Evolutionary conservation across 2,797 vertebrate genomes (phyloP), one percentile per base, ranked within the genome.

Genomic region (Mionectes olivaceus): DNA sequence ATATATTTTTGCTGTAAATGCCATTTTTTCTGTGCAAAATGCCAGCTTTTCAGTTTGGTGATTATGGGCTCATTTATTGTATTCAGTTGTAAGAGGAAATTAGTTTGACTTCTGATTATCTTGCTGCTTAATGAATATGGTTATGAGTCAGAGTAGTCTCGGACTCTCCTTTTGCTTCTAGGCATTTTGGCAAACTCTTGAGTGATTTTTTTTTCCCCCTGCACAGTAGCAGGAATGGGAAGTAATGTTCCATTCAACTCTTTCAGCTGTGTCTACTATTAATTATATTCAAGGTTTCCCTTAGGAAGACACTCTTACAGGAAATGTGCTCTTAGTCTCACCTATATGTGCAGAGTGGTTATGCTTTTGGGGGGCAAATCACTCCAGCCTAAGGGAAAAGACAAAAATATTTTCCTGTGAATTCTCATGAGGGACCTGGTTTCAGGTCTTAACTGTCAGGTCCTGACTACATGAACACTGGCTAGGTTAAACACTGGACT

Each of bases 231-330:
- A 95, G 87, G 79, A 95, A 91, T 95, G 83, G 91, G 94, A 96
- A 96, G 87, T 82, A 86, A 89, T 56, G 87, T 86, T 96, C 79
- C 87, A 83, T 94, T 94, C 89, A 94, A 90, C 83, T 93, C 83
- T 88, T 96, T 93, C 93, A 94, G 94, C 91, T 91, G 91, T 68
- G 83, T 76, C 92, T 93, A 69, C 73, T 90, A 86, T 76, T 91
- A 89, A 96, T 95, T 91, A 92, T 80, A 86, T 91, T 88, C 92
- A 94, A 95, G 91, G 94, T 87, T 95, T 95, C 92, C 84, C 44
- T 60, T 94, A 92, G 93, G 84, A 96, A 89, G 84, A 91, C 55
- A 75, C 84, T 81, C 76, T 95, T 27, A 88, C 89, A 96, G 95
- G 96, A 96, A 95, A 93, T 1, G 15, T 88, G 94, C 55, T 96